phyloP scores from a whole-genome alignment of 1,140 invertebrate species.

The Metopolophium dirhodum region DNA sequence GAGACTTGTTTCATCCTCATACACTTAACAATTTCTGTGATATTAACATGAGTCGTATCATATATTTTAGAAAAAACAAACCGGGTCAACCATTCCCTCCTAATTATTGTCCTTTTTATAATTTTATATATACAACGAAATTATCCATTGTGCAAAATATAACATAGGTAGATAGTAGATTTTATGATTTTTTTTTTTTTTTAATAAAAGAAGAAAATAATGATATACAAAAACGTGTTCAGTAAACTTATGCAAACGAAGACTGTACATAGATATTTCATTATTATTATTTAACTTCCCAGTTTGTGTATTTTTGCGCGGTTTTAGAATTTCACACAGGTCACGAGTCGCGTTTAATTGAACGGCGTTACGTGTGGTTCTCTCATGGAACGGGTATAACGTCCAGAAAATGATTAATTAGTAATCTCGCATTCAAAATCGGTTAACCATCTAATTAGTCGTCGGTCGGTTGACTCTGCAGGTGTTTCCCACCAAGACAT shows the following conservation, averaged over 20 bases:
- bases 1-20: neutral
- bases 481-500: neutral
- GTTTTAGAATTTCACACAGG: neutral
- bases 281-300: slow-evolving; percentile 25
- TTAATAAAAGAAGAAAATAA: neutral
- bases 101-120: neutral
- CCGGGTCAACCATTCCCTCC: neutral
- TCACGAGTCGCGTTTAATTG: slow-evolving; percentile 18
- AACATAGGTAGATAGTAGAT: neutral
- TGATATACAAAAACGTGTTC: neutral
- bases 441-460: neutral
- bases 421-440: neutral
- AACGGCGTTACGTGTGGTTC: neutral
- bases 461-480: neutral
- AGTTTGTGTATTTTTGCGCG: slow-evolving; percentile 6
- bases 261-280: neutral
- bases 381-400: neutral
- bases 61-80: neutral
- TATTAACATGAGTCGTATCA: neutral
- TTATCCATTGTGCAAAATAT: neutral
- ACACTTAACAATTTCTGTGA: neutral
- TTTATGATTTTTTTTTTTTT: neutral
- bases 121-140: neutral
- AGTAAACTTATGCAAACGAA: neutral
- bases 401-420: slow-evolving; percentile 18